Conservation (phyloP, 2,113 vertebrate species). For the Nanorana parkeri region DNA sequence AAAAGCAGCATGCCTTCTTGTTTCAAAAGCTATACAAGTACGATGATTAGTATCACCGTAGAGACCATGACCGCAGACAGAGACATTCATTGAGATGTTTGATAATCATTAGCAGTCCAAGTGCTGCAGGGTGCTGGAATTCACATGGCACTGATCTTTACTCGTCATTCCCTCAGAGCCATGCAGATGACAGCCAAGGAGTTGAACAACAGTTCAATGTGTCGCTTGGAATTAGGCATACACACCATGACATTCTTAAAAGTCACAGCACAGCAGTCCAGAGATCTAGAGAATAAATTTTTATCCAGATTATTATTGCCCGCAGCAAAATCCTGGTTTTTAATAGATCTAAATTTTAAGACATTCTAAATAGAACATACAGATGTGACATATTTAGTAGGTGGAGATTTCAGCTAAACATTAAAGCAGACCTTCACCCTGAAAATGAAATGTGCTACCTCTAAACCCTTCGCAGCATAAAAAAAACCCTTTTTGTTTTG, state of each 20-base stretch:
- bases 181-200: constrained; percentile 25
- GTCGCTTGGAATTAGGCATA: constrained; percentile 19
- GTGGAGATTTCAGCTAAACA: too few relatives aligned
- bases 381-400: too few relatives aligned
- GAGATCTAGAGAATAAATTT: neutral
- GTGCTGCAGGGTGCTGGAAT: neutral
- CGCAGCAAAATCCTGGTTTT: too few relatives aligned
- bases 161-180: constrained; percentile 21
- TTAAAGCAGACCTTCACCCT: too few relatives aligned
- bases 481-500: too few relatives aligned
- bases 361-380: too few relatives aligned
- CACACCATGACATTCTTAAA: neutral
- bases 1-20: too few relatives aligned
- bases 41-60: neutral
- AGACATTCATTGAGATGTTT: neutral
- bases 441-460: too few relatives aligned
- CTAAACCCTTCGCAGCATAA: too few relatives aligned
- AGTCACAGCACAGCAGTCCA: neutral
- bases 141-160: constrained; percentile 29
- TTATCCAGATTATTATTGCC: neutral
- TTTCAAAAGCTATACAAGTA: too few relatives aligned
- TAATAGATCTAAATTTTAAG: too few relatives aligned
- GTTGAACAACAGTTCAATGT: constrained; percentile 49
- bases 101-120: neutral
- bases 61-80: neutral